Percentiles rank a stretch among this genome's conserved stretches.
These are phyloP conservation scores for Polyommatus icarus DNA, from an alignment of 2,888 invertebrate genomes.

Conservation along the genomic window DNA sequence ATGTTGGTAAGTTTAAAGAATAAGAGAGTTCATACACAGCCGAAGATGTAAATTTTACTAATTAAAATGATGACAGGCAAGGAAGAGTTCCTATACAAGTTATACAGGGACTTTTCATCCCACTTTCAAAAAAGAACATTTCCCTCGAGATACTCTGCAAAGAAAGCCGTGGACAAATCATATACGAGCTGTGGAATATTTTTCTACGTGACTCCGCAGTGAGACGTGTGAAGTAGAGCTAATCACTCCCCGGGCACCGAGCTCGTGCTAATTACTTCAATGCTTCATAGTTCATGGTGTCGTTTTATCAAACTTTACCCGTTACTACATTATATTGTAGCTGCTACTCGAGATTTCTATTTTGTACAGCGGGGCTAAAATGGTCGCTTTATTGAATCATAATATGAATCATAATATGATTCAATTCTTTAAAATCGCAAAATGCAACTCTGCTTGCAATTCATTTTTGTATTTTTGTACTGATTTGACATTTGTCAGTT, in stretches of 20 bases:
- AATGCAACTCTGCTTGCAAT: no score
- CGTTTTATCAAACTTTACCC: conserved; percentile 12
- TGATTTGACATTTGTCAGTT: no score
- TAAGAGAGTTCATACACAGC: no score
- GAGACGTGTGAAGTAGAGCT: not conserved
- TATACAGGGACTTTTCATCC: not conserved
- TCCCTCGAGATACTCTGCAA: not conserved
- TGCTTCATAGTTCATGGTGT: conserved; percentile 10
- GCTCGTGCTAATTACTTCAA: conserved; percentile 15
- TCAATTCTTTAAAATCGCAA: no score
- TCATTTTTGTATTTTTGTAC: no score
- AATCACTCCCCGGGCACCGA: conserved; percentile 16
- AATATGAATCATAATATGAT: no score
- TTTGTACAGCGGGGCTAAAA: no score
- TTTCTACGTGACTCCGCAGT: conserved; percentile 1
- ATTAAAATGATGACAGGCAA: no score
- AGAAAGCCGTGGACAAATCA: not conserved
- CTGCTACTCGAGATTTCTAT: not conserved
- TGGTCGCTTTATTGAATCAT: no score
- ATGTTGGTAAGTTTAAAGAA: not conserved
- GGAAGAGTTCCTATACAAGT: not conserved
- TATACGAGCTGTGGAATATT: not conserved
- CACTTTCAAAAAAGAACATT: not conserved
- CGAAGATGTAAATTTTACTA: no score
- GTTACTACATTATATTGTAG: not conserved